Evolutionary conservation across 92 coral and sea anemone genomes (phyloP), one percentile per base, ranked within the genome.

Genomic region (Diadumene lineata): DNA sequence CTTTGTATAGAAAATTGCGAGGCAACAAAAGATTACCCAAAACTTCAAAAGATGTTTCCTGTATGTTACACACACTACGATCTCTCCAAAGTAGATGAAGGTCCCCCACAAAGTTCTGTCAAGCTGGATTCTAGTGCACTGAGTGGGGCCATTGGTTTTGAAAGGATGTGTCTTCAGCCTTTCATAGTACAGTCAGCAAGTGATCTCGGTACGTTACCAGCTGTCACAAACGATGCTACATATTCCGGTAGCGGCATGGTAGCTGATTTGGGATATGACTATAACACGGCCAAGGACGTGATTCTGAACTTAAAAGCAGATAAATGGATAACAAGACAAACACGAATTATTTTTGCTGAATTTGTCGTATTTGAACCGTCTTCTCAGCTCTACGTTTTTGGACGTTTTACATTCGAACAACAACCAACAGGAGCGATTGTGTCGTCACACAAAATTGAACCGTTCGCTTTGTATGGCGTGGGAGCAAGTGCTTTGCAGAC

Each of bases 261-360:
- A 11, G 85, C 83, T 1, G 94, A 89, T 26, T 38, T 89, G 51
- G 94, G 94, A 11, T 89, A 89, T 64, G 91, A 89, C 56, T 66
- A 55, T 9, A 21, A 17, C 1, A 89, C 90, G 0, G 94, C 94
- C 6, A 64, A 50, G 30, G 68, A 85, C 6, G 94, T 89, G n/a
- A 43, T 89, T 19, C 18, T 75, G 1, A 82, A 79, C 50, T 86
- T 89, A 1, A 62, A 72, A 31, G 86, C 70, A 44, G 88, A 89
- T 68, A 62, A 53, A 34, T 89, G 94, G 94, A 86, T 89, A 22
- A 64, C 68, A 29, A 74, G 96, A 26, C 75, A 73, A 26, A 89
- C 96, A 17, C 53, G 90, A 51, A 76, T 68, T 6, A 65, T 89
- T 7, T 58, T 86, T 64, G 69, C 86, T 1, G 94, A 89, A 38